Evolutionary conservation across 2,888 invertebrate species (phyloP).

Genomic region (Cryptus armator): DNA sequence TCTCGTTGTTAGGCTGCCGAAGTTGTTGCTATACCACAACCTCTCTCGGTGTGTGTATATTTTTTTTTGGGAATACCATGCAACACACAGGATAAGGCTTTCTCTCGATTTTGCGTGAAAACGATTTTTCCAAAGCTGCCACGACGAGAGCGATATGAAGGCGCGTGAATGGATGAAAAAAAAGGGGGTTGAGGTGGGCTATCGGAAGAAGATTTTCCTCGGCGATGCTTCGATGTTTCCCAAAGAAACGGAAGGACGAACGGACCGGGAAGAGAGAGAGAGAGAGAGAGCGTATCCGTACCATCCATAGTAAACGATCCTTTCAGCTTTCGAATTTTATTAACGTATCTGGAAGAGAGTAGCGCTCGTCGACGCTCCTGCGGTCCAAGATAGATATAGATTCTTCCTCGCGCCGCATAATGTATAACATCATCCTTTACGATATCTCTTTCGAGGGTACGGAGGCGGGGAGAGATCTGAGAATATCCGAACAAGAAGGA

Average conservation of each 20-base stretch:
- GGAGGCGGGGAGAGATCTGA: slow-evolving; percentile 26
- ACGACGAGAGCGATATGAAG: slow-evolving; percentile 1
- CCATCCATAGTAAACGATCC: slow-evolving; percentile 70
- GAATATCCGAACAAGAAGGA: slow-evolving; percentile 48
- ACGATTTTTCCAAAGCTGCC: slow-evolving; percentile 44
- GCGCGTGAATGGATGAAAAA: slow-evolving; percentile 29
- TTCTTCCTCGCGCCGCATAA: slow-evolving; percentile 80
- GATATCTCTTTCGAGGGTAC: slow-evolving; percentile 77
- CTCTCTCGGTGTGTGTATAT: background rate
- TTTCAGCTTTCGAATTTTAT: slow-evolving; percentile 82
- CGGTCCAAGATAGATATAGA: slow-evolving; percentile 56
- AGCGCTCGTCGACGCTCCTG: slow-evolving; percentile 72
- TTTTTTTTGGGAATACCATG: background rate
- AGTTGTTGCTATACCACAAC: background rate
- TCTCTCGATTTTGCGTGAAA: slow-evolving; percentile 29
- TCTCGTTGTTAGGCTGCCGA: slow-evolving; percentile 6
- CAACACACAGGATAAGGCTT: slow-evolving; percentile 5
- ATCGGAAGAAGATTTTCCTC: slow-evolving; percentile 71
- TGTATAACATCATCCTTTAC: slow-evolving; percentile 84
- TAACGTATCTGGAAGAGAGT: slow-evolving; percentile 74
- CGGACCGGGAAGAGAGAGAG: slow-evolving; percentile 70
- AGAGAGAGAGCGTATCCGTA: slow-evolving; percentile 72
- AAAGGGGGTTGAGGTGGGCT: background rate
- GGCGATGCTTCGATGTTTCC: slow-evolving; percentile 77
- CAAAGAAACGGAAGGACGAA: slow-evolving; percentile 68